phyloP scores from a whole-genome alignment of 2,113 vertebrate genomes.

The Datnioides undecimradiatus region DNA sequence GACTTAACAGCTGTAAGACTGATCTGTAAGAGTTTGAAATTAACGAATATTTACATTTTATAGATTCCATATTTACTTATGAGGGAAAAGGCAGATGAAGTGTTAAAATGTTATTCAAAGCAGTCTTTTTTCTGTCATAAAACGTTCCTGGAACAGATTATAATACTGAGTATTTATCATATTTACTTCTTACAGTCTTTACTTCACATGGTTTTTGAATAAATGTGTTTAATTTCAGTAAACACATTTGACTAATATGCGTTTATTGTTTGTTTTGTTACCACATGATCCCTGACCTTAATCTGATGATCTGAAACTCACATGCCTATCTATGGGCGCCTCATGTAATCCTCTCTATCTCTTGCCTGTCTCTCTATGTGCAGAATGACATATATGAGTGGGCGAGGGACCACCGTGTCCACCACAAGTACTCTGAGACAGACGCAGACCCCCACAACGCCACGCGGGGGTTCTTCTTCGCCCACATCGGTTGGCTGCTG shows the following conservation, averaged over 20 bases:
- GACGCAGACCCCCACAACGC: conserved; percentile 94
- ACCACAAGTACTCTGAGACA: conserved; percentile 96
- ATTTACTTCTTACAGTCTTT: not conserved
- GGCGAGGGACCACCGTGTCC: conserved; percentile 92
- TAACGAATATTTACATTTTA: not conserved
- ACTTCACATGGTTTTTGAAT: not conserved
- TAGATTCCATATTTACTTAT: not conserved
- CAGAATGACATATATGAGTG: conserved; percentile 95
- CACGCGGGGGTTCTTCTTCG: conserved; percentile 92
- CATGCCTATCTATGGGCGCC: not conserved
- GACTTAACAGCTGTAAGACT: not conserved
- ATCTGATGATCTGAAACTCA: conserved; percentile 16
- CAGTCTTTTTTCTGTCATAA: not conserved
- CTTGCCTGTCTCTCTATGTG: conserved; percentile 22
- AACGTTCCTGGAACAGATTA: not conserved
- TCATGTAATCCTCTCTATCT: not conserved
- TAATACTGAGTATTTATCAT: not conserved
- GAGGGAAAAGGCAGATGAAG: too few relatives aligned
- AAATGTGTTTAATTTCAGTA: not conserved
- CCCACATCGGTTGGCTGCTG: conserved; percentile 94
- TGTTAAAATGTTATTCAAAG: not conserved
- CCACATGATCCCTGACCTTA: conserved; percentile 19
- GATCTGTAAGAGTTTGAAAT: not conserved
- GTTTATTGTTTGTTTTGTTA: conserved; percentile 8
- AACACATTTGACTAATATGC: not conserved